Percentiles rank a stretch among this genome's conserved stretches.
Conservation (phyloP, 2,888 invertebrate species). For the Ormia ochracea region DNA sequence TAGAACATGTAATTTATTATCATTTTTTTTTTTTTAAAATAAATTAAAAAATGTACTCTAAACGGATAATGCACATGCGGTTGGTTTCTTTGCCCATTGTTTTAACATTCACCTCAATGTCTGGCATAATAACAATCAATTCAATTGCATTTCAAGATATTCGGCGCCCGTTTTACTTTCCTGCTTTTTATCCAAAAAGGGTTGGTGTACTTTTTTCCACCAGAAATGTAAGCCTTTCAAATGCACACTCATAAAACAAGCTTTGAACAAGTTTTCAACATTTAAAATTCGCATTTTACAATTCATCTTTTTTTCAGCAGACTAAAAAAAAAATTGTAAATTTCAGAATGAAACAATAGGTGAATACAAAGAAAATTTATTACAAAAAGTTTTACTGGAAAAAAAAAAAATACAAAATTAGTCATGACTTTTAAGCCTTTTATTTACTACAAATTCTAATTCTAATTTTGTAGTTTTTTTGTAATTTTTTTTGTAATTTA, state of each 20-base stretch:
- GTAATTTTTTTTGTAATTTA: too few relatives aligned
- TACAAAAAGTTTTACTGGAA: too few relatives aligned
- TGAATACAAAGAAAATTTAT: too few relatives aligned
- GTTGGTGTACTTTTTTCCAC: not conserved
- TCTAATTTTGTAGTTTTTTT: too few relatives aligned
- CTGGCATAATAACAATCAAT: constrained; percentile 33
- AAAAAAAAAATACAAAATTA: too few relatives aligned
- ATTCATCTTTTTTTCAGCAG: not conserved
- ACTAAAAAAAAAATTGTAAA: not conserved
- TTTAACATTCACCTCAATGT: not conserved
- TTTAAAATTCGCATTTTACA: not conserved
- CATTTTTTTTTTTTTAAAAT: not conserved
- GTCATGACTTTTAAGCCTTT: too few relatives aligned
- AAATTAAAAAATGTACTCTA: constrained; percentile 8
- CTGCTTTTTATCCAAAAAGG: not conserved
- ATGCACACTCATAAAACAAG: not conserved
- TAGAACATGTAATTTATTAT: constrained; percentile 14
- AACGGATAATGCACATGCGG: not conserved
- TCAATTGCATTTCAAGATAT: constrained; percentile 20
- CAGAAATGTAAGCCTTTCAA: constrained; percentile 36
- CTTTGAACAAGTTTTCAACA: not conserved
- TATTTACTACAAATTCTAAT: too few relatives aligned
- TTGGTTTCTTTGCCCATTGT: constrained; percentile 3
- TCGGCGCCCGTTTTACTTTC: not conserved
- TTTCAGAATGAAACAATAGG: too few relatives aligned